Evolutionary conservation across 2,797 vertebrate genomes (phyloP).

Genomic region (Mallotus villosus): DNA sequence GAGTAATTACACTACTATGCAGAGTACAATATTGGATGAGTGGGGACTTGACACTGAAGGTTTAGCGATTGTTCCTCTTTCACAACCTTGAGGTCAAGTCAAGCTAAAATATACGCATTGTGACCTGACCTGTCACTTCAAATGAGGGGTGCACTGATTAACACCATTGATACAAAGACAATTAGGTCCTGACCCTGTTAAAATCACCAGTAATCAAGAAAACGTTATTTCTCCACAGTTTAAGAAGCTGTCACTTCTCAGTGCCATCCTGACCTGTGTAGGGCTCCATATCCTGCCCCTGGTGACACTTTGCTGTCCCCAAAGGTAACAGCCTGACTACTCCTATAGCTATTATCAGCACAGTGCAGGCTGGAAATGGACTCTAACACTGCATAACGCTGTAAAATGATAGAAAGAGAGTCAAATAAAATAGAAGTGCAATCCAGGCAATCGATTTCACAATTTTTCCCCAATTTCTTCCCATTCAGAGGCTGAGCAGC

Average conservation of each 20-base stretch:
- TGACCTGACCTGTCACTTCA: neutral
- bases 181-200: neutral
- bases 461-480: conserved; percentile 86
- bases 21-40: conserved; percentile 34
- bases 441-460: conserved; percentile 86
- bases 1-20: conserved; percentile 44
- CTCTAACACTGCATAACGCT: conserved; percentile 69
- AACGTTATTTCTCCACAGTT: neutral
- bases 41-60: neutral
- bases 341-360: conserved; percentile 66
- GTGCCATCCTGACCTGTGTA: neutral
- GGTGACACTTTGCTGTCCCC: conserved; percentile 10
- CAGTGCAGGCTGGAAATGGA: conserved; percentile 64
- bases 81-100: neutral
- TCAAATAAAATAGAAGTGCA: conserved; percentile 86
- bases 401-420: conserved; percentile 76
- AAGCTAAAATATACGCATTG: neutral
- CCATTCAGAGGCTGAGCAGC: conserved; percentile 66
- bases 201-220: too few species aligned
- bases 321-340: conserved; percentile 17
- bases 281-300: conserved; percentile 5
- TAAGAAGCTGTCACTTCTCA: neutral
- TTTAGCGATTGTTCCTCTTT: neutral
- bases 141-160: neutral
- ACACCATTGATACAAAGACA: neutral